Base-by-base conservation (phyloP, 1,140 invertebrate species). In the Thalassaphorura encarpata region DNA sequence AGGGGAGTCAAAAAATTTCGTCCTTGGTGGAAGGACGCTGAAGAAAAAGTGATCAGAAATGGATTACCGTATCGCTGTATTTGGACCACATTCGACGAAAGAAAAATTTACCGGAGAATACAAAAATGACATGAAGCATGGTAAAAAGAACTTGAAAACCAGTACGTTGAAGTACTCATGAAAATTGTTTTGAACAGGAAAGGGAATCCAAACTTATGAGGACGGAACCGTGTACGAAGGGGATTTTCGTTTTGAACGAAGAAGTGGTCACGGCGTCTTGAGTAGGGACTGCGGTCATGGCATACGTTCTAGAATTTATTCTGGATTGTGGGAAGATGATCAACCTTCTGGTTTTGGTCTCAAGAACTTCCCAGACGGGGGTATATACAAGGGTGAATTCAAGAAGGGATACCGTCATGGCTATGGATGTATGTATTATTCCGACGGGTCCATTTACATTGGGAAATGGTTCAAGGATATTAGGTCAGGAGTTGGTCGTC, bases 371-470 rank as follows among this genome's bases (percentile, higher is more conserved):
- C 66, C 70, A n/a, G 74, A 80, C 51, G 76, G 75, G 2, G 72
- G 74, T 45, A 72, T 76, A 29, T 83, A 81, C 60, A 73, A 78
- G 49, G 84, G 83, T 6, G 72, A 77, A 50, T 85, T 80, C 73
- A 70, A 71, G 41, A 63, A 67, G 15, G 79, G 80, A 16, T 71
- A 76, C 55, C 69, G 76, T 19, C 69, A 82, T 36, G 83, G 82
- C 0, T 80, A 79, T 60, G 84, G 83, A 2, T 48, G 41, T 31
- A 61, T 61, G 59, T 56, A 59, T 27, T 77, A 76, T 63, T 69
- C 72, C 54, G 72, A 76, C 71, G 73, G 74, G 8, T 29, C 18
- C 13, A 53, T 64, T 33, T 66, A 60, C 42, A 40, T 56, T 21
- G 65, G 65, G 15, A 42, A 54, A 19, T 66, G 63, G 63, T 41